Evolutionary conservation across 2,888 invertebrate genomes (phyloP).

Genomic region (Chrysopilus asiliformis): DNA sequence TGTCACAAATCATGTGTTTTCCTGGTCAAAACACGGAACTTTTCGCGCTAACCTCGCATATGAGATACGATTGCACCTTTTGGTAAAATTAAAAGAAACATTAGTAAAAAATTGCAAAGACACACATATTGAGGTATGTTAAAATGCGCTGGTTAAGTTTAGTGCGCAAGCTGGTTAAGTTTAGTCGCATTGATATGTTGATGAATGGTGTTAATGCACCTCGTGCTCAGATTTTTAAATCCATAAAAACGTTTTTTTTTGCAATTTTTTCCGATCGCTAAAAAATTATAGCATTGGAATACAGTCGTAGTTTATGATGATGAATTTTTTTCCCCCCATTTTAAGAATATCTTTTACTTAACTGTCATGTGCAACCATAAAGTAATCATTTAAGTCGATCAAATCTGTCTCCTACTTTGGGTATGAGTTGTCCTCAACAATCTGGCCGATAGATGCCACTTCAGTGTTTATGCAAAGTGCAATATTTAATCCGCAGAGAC

Average conservation of each 20-base stretch:
- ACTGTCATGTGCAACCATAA: slow-evolving; percentile 2
- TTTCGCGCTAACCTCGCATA: no score
- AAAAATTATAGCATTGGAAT: background rate
- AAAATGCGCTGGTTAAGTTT: no score
- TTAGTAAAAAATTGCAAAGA: no score
- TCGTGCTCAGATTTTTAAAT: slow-evolving; percentile 10
- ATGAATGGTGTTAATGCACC: slow-evolving; percentile 14
- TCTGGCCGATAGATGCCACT: background rate
- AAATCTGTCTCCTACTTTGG: slow-evolving; percentile 3
- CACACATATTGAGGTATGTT: no score
- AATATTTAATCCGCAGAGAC: slow-evolving; percentile 12
- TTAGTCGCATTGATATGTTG: slow-evolving; percentile 7
- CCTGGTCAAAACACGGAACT: no score
- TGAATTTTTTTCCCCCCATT: background rate
- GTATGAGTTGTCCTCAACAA: background rate
- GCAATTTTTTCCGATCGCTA: background rate
- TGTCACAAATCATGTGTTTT: no score
- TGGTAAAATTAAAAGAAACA: no score
- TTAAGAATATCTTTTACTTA: background rate
- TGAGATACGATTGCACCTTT: no score
- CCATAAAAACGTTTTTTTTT: background rate
- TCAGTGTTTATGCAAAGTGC: slow-evolving; percentile 11
- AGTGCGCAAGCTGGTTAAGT: no score
- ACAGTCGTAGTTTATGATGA: background rate
- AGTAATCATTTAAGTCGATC: slow-evolving; percentile 5